phyloP scores from a whole-genome alignment of 2,888 invertebrate genomes.

The Mechanitis mazaeus region DNA sequence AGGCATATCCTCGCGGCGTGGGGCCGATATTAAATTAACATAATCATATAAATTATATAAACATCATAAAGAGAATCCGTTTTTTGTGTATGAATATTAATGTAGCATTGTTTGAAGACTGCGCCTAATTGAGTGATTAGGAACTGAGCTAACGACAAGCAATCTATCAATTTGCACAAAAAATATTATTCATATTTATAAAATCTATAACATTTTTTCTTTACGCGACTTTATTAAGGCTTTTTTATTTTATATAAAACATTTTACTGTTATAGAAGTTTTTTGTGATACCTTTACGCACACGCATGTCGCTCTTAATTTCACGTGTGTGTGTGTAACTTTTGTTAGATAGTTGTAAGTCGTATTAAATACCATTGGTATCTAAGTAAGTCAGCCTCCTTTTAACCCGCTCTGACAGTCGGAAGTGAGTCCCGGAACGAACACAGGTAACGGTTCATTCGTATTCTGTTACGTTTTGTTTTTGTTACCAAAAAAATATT shows the following conservation, averaged over 20 bases:
- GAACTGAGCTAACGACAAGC: constrained; percentile 16
- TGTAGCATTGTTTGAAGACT: constrained; percentile 19
- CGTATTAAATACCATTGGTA: no score
- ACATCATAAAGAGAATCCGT: constrained; percentile 34
- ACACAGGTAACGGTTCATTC: constrained; percentile 50
- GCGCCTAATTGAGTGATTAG: constrained; percentile 27
- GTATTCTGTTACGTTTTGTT: constrained; percentile 46
- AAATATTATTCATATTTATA: neutral
- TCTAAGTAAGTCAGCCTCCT: neutral
- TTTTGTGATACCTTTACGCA: no score
- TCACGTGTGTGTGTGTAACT: no score
- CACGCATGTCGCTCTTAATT: no score
- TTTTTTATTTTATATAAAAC: no score
- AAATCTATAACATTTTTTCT: neutral
- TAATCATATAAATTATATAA: constrained; percentile 37
- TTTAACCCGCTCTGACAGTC: constrained; percentile 34
- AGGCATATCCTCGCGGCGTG: constrained; percentile 34
- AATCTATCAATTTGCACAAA: constrained; percentile 21
- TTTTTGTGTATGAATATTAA: constrained; percentile 32
- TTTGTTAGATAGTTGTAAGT: no score
- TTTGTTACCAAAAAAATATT: constrained; percentile 39
- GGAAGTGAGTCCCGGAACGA: constrained; percentile 59
- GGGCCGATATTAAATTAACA: constrained; percentile 38
- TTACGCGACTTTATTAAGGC: no score
- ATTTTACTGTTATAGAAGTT: no score